Percentiles rank a stretch among this genome's conserved stretches.
Conservation (phyloP, 1,140 invertebrate species). For the Lepidostoma basale region DNA sequence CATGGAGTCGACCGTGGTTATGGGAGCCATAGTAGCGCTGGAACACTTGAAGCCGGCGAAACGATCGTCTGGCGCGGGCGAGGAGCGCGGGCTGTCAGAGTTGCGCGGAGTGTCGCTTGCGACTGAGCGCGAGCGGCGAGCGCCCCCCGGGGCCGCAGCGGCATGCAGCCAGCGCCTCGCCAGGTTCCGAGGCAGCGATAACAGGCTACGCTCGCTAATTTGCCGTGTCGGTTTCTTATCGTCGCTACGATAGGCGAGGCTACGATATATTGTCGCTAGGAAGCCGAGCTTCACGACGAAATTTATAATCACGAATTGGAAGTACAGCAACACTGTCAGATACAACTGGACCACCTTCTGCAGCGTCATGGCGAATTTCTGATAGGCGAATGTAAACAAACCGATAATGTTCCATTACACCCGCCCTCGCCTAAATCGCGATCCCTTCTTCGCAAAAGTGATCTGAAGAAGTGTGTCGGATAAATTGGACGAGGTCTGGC, state of each 20-base stretch:
- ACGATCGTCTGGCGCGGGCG: background rate
- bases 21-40: constrained; percentile 37
- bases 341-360: constrained; percentile 37
- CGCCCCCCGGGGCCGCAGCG: background rate
- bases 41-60: constrained; percentile 10
- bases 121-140: constrained; percentile 6
- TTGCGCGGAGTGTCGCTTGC: constrained; percentile 13
- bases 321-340: constrained; percentile 43
- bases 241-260: constrained; percentile 1
- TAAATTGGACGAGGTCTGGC: constrained; percentile 61
- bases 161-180: constrained; percentile 21
- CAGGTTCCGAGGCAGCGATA: constrained; percentile 12
- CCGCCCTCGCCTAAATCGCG: constrained; percentile 50
- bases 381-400: constrained; percentile 32
- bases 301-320: constrained; percentile 34
- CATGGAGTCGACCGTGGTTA: constrained; percentile 54
- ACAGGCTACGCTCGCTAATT: constrained; percentile 7
- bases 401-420: constrained; percentile 28
- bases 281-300: constrained; percentile 39
- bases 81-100: background rate
- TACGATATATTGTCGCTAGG: constrained; percentile 30
- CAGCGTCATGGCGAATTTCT: constrained; percentile 33
- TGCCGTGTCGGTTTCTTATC: constrained; percentile 25
- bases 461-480: constrained; percentile 61
- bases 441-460: constrained; percentile 61